Evolutionary conservation across 2,888 invertebrate species (phyloP).

Genomic region (Pyrochroa serraticornis): DNA sequence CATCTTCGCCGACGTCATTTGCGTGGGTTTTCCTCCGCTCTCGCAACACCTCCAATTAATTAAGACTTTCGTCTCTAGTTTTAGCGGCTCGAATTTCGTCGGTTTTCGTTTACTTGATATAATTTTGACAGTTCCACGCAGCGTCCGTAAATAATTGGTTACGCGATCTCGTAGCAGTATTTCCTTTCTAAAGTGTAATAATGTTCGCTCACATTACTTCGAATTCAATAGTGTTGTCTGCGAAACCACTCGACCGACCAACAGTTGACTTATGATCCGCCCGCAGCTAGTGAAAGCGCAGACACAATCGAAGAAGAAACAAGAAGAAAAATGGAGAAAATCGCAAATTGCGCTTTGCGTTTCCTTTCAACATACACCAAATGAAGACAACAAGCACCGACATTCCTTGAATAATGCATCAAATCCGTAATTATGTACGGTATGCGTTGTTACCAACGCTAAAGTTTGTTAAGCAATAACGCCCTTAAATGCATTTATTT

Average conservation of each 20-base stretch:
- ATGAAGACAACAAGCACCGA: slow-evolving; percentile 9
- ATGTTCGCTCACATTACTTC: slow-evolving; percentile 4
- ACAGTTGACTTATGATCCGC: slow-evolving; percentile 8
- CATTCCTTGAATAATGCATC: slow-evolving; percentile 22
- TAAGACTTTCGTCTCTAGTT: too few relatives aligned
- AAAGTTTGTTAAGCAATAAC: background rate
- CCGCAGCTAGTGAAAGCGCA: slow-evolving; percentile 20
- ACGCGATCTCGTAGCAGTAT: background rate
- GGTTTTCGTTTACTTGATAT: too few relatives aligned
- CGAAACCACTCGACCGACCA: slow-evolving; percentile 1
- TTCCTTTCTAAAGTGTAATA: slow-evolving; percentile 9
- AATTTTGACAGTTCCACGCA: too few relatives aligned
- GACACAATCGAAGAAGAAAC: slow-evolving; percentile 16
- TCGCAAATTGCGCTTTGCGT: slow-evolving; percentile 1
- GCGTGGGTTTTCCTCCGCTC: too few relatives aligned
- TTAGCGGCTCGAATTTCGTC: too few relatives aligned
- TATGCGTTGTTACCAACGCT: slow-evolving; percentile 1
- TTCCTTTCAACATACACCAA: too few relatives aligned
- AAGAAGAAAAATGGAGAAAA: background rate
- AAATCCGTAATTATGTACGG: slow-evolving; percentile 7
- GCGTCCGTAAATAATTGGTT: too few relatives aligned
- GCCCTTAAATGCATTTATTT: background rate
- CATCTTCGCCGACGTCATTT: too few relatives aligned
- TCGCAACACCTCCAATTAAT: too few relatives aligned
- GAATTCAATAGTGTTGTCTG: background rate